phyloP scores from a whole-genome alignment of 2,888 invertebrate species.

The Ectemnius continuus region DNA sequence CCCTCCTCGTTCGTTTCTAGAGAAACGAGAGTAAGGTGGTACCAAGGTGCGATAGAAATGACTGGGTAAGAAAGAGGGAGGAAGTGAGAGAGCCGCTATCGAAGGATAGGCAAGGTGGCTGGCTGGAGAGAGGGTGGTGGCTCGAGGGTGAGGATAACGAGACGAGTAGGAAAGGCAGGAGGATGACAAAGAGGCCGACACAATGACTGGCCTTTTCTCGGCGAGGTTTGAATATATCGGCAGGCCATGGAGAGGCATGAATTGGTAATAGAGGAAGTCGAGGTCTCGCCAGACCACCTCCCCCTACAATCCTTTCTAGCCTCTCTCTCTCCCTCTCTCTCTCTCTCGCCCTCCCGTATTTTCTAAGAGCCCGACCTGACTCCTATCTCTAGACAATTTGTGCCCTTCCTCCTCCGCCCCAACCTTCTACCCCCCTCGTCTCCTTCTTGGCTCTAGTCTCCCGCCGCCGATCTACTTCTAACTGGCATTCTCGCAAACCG shows the following conservation, averaged over 20 bases:
- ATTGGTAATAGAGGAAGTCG: conserved; percentile 71
- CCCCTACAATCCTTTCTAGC: conserved; percentile 1
- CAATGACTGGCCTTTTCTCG: conserved; percentile 65
- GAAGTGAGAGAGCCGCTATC: conserved; percentile 45
- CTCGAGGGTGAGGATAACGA: conserved; percentile 52
- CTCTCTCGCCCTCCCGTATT: conserved; percentile 43
- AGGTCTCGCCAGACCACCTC: conserved; percentile 46
- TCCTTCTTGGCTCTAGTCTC: conserved; percentile 20
- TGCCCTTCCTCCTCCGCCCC: conserved; percentile 33
- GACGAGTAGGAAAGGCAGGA: conserved; percentile 56
- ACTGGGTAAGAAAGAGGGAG: conserved; percentile 51
- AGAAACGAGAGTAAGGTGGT: conserved; percentile 54
- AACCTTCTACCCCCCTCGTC: conserved; percentile 17
- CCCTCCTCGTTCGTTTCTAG: conserved; percentile 50
- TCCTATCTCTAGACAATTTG: conserved; percentile 63
- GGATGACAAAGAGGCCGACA: conserved; percentile 65
- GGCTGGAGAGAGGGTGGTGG: conserved; percentile 2
- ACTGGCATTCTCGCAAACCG: neutral
- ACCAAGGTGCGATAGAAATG: conserved; percentile 59
- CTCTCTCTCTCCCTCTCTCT: conserved; percentile 17
- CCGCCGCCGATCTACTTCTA: conserved; percentile 22
- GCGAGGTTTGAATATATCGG: conserved; percentile 65
- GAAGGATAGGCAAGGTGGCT: conserved; percentile 8
- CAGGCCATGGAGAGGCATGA: conserved; percentile 62
- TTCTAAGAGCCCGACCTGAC: conserved; percentile 59